These are phyloP conservation scores for Lophotis ruficrista DNA, from an alignment of 2,113 vertebrate genomes.

Conservation along the genomic window DNA sequence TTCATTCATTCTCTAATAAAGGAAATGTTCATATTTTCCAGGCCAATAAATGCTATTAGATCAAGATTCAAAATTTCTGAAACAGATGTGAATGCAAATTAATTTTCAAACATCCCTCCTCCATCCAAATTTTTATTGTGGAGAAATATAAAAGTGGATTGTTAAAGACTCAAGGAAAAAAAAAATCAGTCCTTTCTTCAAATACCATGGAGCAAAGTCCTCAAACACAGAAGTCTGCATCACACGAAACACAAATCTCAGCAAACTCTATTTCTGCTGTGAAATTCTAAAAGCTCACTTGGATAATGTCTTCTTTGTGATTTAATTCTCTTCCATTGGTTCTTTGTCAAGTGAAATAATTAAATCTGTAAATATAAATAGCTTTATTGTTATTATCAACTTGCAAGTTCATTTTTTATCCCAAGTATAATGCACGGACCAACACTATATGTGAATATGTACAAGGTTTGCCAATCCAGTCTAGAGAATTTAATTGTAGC, in stretches of 20 bases:
- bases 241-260: not conserved
- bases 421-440: not conserved
- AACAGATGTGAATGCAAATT: not conserved
- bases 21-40: not conserved
- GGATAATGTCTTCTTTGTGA: not conserved
- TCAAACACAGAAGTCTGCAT: not conserved
- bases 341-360: not conserved
- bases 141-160: not conserved
- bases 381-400: not conserved
- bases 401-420: conserved; percentile 14
- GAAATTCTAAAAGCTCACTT: not conserved
- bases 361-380: not conserved
- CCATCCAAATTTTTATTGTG: not conserved
- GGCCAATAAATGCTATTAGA: not conserved
- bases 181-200: not conserved
- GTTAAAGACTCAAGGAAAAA: not conserved
- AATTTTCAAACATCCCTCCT: not conserved
- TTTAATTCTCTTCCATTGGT: not conserved
- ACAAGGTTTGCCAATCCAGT: not conserved
- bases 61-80: not conserved
- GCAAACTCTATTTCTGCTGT: not conserved
- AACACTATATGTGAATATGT: not conserved
- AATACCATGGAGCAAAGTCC: not conserved
- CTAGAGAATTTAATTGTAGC: not conserved
- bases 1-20: not conserved